Evolutionary conservation across 2,888 invertebrate genomes (phyloP), one percentile per base, ranked within the genome.

Genomic region (Eledona agricola): DNA sequence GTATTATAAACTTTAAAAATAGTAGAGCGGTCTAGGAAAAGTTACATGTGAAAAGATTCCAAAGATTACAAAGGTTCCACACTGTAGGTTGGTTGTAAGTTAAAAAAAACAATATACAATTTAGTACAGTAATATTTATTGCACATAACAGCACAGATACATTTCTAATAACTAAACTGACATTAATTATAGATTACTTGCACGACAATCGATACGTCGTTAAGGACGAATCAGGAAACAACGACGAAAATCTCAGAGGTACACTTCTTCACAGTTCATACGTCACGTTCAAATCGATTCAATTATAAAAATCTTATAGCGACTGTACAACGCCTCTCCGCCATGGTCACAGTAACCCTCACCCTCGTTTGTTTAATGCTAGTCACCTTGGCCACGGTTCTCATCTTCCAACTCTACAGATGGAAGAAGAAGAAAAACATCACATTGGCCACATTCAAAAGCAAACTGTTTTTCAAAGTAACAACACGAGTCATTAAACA

Each of bases 341-440:
- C 53, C 1, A 66, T 71, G 64, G 63, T 72, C 3, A 66, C 70
- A 1, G 65, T 72, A 5, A 67, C 67, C 3, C 55, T 75, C 15
- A 62, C 67, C 4, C 45, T 75, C 15, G 66, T 69, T 4, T 67
- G 70, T 37, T 59, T 74, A 11, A 66, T 72, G 58, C 50, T 75
- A 9, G 12, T 74, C 7, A 59, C 63, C 2, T 40, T 74, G 3
- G 58, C 59, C 2, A 16, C 58, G 15, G 59, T 72, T 2, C 23
- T 71, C 1, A 47, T 55, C 15, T 59, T 74, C 25, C 72, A 69
- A 60, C 47, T 72, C 2, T 72, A 69, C 53, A 58, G 70, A 64
- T 75, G 74, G 74, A 74, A 72, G 59, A 64, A 65, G 3, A 73
- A 72, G 58, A 72, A 73, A 50, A 70, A 72, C 54, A 66, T 75